Evolutionary conservation across 2,888 invertebrate species (phyloP), one percentile per base, ranked within the genome.

Genomic region (Tetragonisca angustula): DNA sequence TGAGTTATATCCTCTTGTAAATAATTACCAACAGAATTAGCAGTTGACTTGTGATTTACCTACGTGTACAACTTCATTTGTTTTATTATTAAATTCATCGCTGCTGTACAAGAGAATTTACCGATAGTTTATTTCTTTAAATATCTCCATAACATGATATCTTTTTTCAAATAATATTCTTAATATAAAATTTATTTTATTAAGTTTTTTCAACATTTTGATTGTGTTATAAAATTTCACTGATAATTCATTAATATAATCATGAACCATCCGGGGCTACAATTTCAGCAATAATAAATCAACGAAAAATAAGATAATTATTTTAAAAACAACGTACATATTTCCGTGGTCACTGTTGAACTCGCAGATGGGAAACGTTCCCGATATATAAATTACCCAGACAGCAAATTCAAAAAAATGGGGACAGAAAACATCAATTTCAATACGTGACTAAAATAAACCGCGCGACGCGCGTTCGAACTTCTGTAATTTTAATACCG

Each of bases 381-480:
- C 54, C 36, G 52, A 52, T 69, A 43, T 69, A 69, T 56, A 62
- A 75, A 70, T 64, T 49, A 62, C 2, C 32, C 15, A 17, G 4
- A 9, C 2, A 4, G 4, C 32, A 19, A 69, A 36, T 36, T 49
- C 49, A 9, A 52, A 70, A 50, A 65, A 32, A 24, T 27, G 21
- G 9, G 50, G 24, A 74, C 67, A 54, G 78, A 71, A 76, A 81
- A 79, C 68, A 68, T 82, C 65, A 82, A 59, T 79, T 54, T 75
- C 49, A 17, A 15, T 54, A 32, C 82, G 79, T 75, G 82, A 75
- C 61, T 36, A 17, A 75, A 82, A 71, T 82, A 82, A 82, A 79
- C 56, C 62, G 15, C 27, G 15, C n/a, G 67, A 5, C 11, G 19
- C 69, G 32, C 17, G 27, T 15, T 50, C 52, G 65, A 61, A 52